Evolutionary conservation across 92 coral and sea anemone species (phyloP), one percentile per base, ranked within the genome.

Genomic region (Pocillopora grandis): DNA sequence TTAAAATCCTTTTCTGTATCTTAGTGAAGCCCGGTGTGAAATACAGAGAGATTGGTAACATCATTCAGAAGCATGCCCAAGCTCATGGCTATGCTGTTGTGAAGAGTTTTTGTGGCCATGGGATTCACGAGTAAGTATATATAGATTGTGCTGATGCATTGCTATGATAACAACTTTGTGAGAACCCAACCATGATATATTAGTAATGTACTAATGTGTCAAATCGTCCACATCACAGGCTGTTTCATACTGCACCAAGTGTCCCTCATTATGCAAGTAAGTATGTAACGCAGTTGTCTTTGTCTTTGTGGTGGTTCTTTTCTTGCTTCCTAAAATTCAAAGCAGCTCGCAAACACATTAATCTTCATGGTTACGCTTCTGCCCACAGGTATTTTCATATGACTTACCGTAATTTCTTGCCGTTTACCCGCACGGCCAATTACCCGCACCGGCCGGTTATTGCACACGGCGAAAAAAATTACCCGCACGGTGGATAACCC

Each of bases 181-280:
- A 17, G 20, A 70, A 70, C 75, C 15, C 18, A 56, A 20, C 10
- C 5, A 42, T 3, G 49, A 3, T 7, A 42, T 42, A 42, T 27
- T 27, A 27, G 27, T 74, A 18, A 71, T 7, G n/a, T 62, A 55
- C 21, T 58, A 31, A 42, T 12, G 61, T 49, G 27, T 67, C 42
- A 55, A 3, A 19, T 66, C 48, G 20, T 52, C 9, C 61, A 60
- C 11, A 76, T 78, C 7, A 12, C 84, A 96, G 99, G 89, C 79
- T 96, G 79, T 96, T 96, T 78, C 99, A 96, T 62, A 96, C 99
- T 33, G 98, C 99, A 20, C 99, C 99, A 67, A 94, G 94, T 86
- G 99, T 96, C 17, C 99, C 99, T 23, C 99, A 96, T 80, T 96
- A 96, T 81, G 72, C 99, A 79, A 96, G 99, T 96, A 84, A 90